Base-by-base conservation (phyloP, 2,888 invertebrate genomes). In the Heliconius cydno region DNA sequence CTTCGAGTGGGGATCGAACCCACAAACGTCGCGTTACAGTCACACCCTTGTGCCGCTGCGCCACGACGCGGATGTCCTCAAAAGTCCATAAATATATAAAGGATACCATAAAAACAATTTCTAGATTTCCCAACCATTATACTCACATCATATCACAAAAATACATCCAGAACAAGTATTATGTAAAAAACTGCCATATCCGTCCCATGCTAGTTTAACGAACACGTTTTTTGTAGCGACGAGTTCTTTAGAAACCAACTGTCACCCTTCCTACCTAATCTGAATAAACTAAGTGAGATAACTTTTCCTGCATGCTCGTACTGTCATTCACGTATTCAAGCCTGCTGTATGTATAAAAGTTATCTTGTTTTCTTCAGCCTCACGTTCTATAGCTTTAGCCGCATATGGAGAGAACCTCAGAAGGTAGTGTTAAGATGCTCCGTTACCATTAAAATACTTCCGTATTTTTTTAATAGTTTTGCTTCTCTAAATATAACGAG, bases 191-290 rank as follows among this genome's bases (percentile, higher is more conserved):
- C 25, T 68, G 6, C 7, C n/a, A 41, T 38, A 68, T 38, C 15
- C 41, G 41, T 38, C 41, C 41, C 25, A 41, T 68, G 41, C n/a
- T 68, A 68, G 68, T 68, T 68, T n/a, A n/a, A 38, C 41, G n/a
- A 22, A 25, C 41, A 41, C n/a, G 38, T 68, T 41, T 68, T 46
- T 68, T 41, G n/a, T 38, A n/a, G 41, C 38, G 68, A 41, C 68
- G 68, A n/a, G 68, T 41, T 68, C 68, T 68, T 68, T 41, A 38
- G 38, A 41, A 13, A n/a, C 68, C 68, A 41, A 68, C 68, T 68
- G 68, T 25, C 41, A 15, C 41, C 68, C n/a, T 13, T 25, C 41
- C 38, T n/a, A 25, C 25, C 25, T n/a, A 68, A 68, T 68, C 68
- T 68, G 38, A 68, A 68, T 41, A 41, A 41, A 25, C 68, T 6